These are phyloP conservation scores for Drosophila sulfurigaster DNA, from an alignment of 1,140 invertebrate genomes.

Conservation along the genomic window DNA sequence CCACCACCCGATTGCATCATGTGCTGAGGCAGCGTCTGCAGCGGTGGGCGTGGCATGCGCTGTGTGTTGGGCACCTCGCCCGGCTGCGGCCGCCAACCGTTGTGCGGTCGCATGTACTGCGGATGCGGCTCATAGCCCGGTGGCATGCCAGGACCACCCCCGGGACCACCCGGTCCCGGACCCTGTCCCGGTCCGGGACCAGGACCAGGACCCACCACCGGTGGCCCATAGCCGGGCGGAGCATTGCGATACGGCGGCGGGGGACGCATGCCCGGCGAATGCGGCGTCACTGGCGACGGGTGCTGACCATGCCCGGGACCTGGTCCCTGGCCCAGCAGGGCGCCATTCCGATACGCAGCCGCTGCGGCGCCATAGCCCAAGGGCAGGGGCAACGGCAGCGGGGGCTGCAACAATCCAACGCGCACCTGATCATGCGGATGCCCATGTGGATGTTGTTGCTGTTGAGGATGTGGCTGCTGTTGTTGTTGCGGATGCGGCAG, in stretches of 20 bases:
- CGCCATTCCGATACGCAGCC: conserved; percentile 64
- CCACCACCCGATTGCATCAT: conserved; percentile 58
- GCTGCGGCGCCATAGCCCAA: conserved; percentile 44
- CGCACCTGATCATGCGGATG: conserved; percentile 65
- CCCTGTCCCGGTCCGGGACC: conserved; percentile 19
- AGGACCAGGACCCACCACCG: conserved; percentile 1
- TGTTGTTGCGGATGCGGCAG: conserved; percentile 57
- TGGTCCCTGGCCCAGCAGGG: conserved; percentile 62
- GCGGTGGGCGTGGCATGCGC: conserved; percentile 73
- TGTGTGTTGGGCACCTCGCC: conserved; percentile 43
- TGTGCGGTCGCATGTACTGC: conserved; percentile 70
- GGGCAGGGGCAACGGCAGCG: conserved; percentile 25
- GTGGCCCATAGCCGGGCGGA: conserved; percentile 56
- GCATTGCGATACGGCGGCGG: conserved; percentile 55
- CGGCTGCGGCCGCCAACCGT: conserved; percentile 70
- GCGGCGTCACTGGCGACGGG: conserved; percentile 33
- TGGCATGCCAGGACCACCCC: neutral
- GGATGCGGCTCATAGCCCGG: conserved; percentile 51
- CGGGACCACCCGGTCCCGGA: neutral
- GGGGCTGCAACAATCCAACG: conserved; percentile 66
- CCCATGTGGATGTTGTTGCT: conserved; percentile 14
- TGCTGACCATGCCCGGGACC: neutral
- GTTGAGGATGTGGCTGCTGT: conserved; percentile 42
- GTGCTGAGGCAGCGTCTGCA: conserved; percentile 70
- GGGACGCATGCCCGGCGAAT: conserved; percentile 56